Conservation (phyloP, 2,888 invertebrate species). For the Apotomis turbidana region DNA sequence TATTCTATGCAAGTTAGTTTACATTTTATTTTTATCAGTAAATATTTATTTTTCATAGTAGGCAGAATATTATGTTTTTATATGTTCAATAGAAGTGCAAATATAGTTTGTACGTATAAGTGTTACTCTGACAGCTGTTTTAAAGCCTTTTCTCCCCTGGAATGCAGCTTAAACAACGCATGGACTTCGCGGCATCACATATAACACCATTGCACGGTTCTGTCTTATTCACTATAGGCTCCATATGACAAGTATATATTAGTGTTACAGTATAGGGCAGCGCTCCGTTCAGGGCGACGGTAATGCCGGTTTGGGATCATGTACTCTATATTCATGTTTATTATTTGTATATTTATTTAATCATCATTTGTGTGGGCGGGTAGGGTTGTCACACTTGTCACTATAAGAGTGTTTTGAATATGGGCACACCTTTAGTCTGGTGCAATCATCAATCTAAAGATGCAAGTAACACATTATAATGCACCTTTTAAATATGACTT, state of each 20-base stretch:
- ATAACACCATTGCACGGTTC: constrained; percentile 56
- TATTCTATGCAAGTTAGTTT: too few species aligned
- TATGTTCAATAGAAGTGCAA: neutral
- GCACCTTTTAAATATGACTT: neutral
- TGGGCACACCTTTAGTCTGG: too few species aligned
- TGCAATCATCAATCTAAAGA: neutral
- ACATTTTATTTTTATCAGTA: neutral
- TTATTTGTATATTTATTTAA: constrained; percentile 9
- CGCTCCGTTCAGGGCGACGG: constrained; percentile 7
- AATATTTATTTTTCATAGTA: neutral
- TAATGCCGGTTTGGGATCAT: constrained; percentile 20
- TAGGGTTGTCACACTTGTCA: constrained; percentile 6
- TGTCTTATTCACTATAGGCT: constrained; percentile 49
- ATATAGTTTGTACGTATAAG: constrained; percentile 13
- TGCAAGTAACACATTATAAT: neutral
- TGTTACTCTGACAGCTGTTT: constrained; percentile 28
- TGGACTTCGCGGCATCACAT: constrained; percentile 59
- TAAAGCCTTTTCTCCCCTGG: constrained; percentile 55
- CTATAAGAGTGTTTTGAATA: too few species aligned
- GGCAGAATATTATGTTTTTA: too few species aligned
- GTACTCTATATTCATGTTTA: constrained; percentile 10
- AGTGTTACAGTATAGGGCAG: constrained; percentile 25
- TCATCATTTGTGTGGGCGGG: constrained; percentile 3
- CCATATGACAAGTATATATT: constrained; percentile 40
- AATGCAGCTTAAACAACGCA: constrained; percentile 79